phyloP scores from a whole-genome alignment of 2,888 invertebrate genomes.

The Drosophila peninsularis region DNA sequence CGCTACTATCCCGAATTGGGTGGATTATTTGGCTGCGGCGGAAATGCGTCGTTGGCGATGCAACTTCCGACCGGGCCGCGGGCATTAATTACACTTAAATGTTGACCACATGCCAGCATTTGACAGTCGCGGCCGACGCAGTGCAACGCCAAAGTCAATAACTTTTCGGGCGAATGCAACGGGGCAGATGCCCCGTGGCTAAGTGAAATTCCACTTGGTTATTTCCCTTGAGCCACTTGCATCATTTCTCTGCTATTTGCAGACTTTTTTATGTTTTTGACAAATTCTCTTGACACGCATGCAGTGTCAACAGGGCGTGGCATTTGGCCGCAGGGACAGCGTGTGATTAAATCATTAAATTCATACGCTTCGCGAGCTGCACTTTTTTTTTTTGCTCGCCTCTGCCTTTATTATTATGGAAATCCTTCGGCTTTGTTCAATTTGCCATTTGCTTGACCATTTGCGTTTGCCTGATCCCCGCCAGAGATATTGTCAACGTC shows the following conservation, averaged over 20 bases:
- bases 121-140: conserved; percentile 63
- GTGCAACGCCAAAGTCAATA: conserved; percentile 59
- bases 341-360: conserved; percentile 84
- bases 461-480: conserved; percentile 42
- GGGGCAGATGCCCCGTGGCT: conserved; percentile 32
- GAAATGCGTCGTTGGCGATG: conserved; percentile 62
- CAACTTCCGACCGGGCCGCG: conserved; percentile 75
- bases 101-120: conserved; percentile 85
- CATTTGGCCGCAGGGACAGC: conserved; percentile 43
- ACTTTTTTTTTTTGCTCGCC: conserved; percentile 50
- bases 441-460: conserved; percentile 66
- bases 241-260: conserved; percentile 20
- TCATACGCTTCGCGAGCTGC: conserved; percentile 82
- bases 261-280: conserved; percentile 57
- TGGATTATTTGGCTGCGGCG: conserved; percentile 20
- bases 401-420: conserved; percentile 34
- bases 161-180: conserved; percentile 56
- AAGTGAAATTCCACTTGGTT: conserved; percentile 58
- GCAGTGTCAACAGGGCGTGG: conserved; percentile 80
- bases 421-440: conserved; percentile 63
- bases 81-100: conserved; percentile 85
- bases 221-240: conserved; percentile 78
- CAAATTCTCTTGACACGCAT: conserved; percentile 78
- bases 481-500: conserved; percentile 68
- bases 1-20: conserved; percentile 12